Evolutionary conservation across 2,888 invertebrate species (phyloP).

Genomic region (Rhagonycha lutea): DNA sequence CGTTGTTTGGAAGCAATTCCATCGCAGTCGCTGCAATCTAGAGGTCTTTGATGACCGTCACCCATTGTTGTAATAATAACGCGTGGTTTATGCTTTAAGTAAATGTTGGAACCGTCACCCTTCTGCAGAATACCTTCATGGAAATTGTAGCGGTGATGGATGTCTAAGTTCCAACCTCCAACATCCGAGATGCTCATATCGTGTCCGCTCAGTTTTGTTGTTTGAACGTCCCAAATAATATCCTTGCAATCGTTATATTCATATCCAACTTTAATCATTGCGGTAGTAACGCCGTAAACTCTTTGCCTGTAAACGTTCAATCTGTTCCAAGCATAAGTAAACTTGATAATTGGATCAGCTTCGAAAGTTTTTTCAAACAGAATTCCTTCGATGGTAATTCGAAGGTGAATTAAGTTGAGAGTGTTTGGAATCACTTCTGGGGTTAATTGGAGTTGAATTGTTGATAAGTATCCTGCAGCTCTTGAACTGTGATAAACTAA

Average conservation of each 20-base stretch:
- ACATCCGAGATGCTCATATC: constrained; percentile 97
- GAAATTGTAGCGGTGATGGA: constrained; percentile 97
- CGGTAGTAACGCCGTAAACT: constrained; percentile 95
- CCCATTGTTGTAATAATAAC: constrained; percentile 91
- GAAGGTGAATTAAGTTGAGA: constrained; percentile 84
- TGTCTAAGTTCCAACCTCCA: constrained; percentile 97
- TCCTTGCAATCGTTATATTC: constrained; percentile 91
- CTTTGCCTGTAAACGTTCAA: constrained; percentile 94
- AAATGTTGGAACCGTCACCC: constrained; percentile 95
- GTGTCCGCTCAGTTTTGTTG: constrained; percentile 92
- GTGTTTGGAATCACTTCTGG: constrained; percentile 81
- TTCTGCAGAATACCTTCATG: constrained; percentile 98
- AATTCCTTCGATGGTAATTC: constrained; percentile 94
- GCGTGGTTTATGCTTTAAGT: constrained; percentile 89
- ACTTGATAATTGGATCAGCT: constrained; percentile 95
- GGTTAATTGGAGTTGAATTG: constrained; percentile 88
- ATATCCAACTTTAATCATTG: constrained; percentile 94
- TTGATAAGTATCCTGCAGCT: constrained; percentile 90
- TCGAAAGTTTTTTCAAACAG: constrained; percentile 92
- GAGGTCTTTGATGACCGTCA: constrained; percentile 84
- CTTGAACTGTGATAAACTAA: constrained; percentile 95
- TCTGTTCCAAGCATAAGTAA: constrained; percentile 97
- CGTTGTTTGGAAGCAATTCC: constrained; percentile 80
- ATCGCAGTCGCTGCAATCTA: constrained; percentile 82
- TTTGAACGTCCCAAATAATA: constrained; percentile 95